Evolutionary conservation across 2,113 vertebrate genomes (phyloP).

Genomic region (Syngnathus scovelli): DNA sequence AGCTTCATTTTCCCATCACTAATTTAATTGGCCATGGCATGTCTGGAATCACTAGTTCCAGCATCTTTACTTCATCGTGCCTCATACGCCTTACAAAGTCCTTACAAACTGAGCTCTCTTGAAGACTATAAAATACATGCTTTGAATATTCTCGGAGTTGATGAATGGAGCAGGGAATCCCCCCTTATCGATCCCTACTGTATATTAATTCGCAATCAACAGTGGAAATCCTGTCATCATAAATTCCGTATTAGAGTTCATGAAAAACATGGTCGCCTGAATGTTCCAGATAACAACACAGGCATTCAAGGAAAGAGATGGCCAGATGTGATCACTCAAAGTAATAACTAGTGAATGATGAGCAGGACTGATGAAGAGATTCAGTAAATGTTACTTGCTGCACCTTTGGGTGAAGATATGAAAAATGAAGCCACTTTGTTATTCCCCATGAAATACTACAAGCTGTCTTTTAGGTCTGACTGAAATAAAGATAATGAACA

Average conservation of each 20-base stretch:
- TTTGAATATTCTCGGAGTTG: slow-evolving; percentile 1
- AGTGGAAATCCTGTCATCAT: slow-evolving; percentile 62
- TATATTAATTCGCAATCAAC: slow-evolving; percentile 49
- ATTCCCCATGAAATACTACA: slow-evolving; percentile 30
- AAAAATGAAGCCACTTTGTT: slow-evolving; percentile 9
- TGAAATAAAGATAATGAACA: slow-evolving; percentile 33
- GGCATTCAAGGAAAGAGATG: slow-evolving; percentile 55
- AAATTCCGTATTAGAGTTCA: slow-evolving; percentile 52
- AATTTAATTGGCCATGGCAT: no score
- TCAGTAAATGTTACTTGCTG: slow-evolving; percentile 19
- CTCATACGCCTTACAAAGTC: neutral
- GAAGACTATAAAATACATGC: neutral
- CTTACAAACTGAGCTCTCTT: no score
- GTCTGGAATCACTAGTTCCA: neutral
- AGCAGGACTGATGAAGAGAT: slow-evolving; percentile 29
- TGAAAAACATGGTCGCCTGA: slow-evolving; percentile 64
- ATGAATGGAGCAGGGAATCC: slow-evolving; percentile 43
- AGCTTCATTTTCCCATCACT: no score
- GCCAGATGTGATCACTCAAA: slow-evolving; percentile 42
- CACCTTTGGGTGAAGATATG: slow-evolving; percentile 17
- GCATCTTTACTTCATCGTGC: neutral
- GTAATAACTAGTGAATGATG: slow-evolving; percentile 43
- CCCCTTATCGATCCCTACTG: slow-evolving; percentile 53
- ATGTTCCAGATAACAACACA: slow-evolving; percentile 20
- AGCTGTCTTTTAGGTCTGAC: slow-evolving; percentile 21